Evolutionary conservation across 1,140 invertebrate species (phyloP), one percentile per base, ranked within the genome.

Genomic region (Prorops nasuta): DNA sequence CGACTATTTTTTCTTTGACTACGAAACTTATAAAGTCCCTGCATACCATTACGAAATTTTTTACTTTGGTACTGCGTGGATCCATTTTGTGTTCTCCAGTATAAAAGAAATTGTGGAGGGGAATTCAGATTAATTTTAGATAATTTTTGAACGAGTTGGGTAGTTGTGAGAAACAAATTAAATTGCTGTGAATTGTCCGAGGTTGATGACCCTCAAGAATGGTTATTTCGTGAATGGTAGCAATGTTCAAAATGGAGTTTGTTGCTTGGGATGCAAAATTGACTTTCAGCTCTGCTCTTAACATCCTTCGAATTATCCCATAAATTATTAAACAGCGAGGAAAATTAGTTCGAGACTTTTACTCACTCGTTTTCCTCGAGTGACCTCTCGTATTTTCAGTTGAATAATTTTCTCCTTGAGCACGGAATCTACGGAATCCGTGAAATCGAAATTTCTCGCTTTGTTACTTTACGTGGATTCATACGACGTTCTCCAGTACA

Each of bases 171-270:
- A 20, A 43, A 22, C 7, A 76, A 76, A 61, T 51, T 28, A 15
- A 71, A 71, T 19, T 74, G 64, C 41, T 44, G 57, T 38, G 24
- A 54, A n/a, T 61, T 35, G 34, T n/a, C n/a, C n/a, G n/a, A n/a
- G n/a, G n/a, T n/a, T n/a, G n/a, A n/a, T n/a, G n/a, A n/a, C n/a
- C n/a, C n/a, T n/a, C n/a, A n/a, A n/a, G n/a, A n/a, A n/a, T n/a
- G n/a, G n/a, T n/a, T n/a, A n/a, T n/a, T n/a, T n/a, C n/a, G n/a
- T n/a, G n/a, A n/a, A n/a, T n/a, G n/a, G n/a, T n/a, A n/a, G n/a
- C n/a, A n/a, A n/a, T n/a, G n/a, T n/a, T n/a, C n/a, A n/a, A n/a
- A n/a, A n/a, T n/a, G n/a, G n/a, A n/a, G n/a, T n/a, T n/a, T n/a
- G n/a, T n/a, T n/a, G n/a, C n/a, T n/a, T n/a, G n/a, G n/a, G n/a